Base-by-base conservation (phyloP, 1,140 invertebrate species). In the Trigoniulus corallinus region DNA sequence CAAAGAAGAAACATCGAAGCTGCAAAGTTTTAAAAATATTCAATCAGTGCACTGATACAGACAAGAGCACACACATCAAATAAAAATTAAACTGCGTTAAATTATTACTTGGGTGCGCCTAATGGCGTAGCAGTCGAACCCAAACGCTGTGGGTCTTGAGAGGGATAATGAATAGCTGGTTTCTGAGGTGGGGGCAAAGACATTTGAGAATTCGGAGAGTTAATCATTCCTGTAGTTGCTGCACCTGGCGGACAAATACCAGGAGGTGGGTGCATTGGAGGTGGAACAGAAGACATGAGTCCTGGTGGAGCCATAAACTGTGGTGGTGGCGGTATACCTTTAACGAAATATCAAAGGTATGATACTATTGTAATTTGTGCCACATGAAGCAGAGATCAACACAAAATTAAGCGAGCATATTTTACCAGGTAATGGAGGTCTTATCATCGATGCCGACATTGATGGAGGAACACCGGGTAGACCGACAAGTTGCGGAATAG, bases 121-220 rank as follows among this genome's bases (percentile, higher is more conserved):
- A n/a, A n/a, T n/a, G n/a, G n/a, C n/a, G 7, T 34, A 34, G 29
- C 54, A 44, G 59, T 56, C 13, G 74, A 70, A 0, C 91, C 89
- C 72, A 95, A 79, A 52, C 89, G 75, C 20, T 81, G 80, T 4
- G 89, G 89, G 75, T 96, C 89, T 63, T 94, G 89, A 61, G 87
- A 92, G 1, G 89, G 89, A 73, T 96, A 96, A 66, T 93, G 88
- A 40, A 93, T 79, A 24, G 59, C 54, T 20, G 39, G 25, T 48
- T 39, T 37, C 46, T 4, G 50, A 26, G 18, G 26, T 50, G 1
- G 46, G n/a, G 37, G 55, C 2, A 1, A 54, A 42, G 15, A 29
- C 34, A 0, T 71, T 64, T 2, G 67, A n/a, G 72, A 39, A 25
- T 20, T 47, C 25, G 27, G 49, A 34, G 20, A 54, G 44, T 7